Evolutionary conservation across 1,140 invertebrate genomes (phyloP), one percentile per base, ranked within the genome.

Genomic region (Scaptomyza montana): DNA sequence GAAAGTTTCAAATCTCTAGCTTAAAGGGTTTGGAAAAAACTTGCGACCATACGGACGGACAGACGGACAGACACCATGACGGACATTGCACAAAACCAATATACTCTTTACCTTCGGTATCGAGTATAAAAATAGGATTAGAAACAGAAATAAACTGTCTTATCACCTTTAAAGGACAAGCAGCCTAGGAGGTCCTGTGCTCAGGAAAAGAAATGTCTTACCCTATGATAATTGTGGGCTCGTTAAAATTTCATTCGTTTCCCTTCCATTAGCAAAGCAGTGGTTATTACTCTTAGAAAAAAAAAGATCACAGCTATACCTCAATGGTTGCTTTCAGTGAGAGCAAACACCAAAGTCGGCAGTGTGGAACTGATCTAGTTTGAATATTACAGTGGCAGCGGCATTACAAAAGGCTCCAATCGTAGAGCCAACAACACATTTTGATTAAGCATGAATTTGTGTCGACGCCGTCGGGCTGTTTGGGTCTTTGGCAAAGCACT

Each of bases 181-280:
- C 84, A 70, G 65, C 78, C 64, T 76, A 81, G 82, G 82, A 89
- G 82, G 84, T 87, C 82, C 74, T 64, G 64, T 13, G 28, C 36
- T 19, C 39, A 25, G 8, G 45, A 25, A 46, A 47, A 25, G 13
- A 16, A 39, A 59, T 77, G 57, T 55, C 56, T 49, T 57, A 63
- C 36, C 60, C 49, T 13, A 51, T 43, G 28, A 36, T 56, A 47
- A 46, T 47, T 60, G 46, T 66, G 46, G 77, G 77, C 81, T 86
- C 82, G 82, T 87, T 87, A 89, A 87, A 89, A 89, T 89, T 78
- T 89, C 84, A 89, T 87, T 89, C 84, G 79, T 82, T 78, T 86
- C 75, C 67, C 66, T 70, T 89, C 82, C 82, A 87, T 87, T 87
- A 87, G 84, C 82, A 67, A 74, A 76, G 78, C 78, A 79, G 79